These are phyloP conservation scores for Leucophenga varia DNA, from an alignment of 1,140 invertebrate species.

Conservation along the genomic window DNA sequence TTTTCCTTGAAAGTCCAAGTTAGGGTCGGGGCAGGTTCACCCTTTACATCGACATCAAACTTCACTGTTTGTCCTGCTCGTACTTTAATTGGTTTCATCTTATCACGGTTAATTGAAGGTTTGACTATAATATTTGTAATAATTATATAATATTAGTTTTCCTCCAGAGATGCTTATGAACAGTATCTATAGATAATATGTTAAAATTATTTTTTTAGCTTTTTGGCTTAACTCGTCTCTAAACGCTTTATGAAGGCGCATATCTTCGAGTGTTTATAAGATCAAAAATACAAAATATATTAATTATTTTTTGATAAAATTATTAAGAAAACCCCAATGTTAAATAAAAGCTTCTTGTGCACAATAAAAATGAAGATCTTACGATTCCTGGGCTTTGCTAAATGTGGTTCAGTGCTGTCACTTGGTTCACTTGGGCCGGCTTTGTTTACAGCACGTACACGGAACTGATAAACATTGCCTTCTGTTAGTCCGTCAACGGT, in stretches of 20 bases:
- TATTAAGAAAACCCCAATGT: not conserved
- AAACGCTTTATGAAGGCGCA: no score
- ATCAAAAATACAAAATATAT: not conserved
- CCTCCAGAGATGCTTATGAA: no score
- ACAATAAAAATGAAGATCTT: slow-evolving; percentile 60
- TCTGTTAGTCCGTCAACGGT: slow-evolving; percentile 85
- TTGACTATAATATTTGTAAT: slow-evolving; percentile 65
- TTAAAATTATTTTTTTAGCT: slow-evolving; percentile 3
- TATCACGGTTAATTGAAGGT: slow-evolving; percentile 88
- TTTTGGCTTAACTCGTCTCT: slow-evolving; percentile 43
- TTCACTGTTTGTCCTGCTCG: slow-evolving; percentile 89
- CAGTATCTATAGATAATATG: not conserved
- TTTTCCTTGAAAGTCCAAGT: slow-evolving; percentile 79
- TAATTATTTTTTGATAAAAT: not conserved
- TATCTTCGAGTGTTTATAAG: no score
- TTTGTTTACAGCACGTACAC: slow-evolving; percentile 90
- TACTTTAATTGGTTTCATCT: slow-evolving; percentile 84
- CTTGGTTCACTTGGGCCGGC: slow-evolving; percentile 89
- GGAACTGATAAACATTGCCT: slow-evolving; percentile 91
- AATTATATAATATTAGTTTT: not conserved
- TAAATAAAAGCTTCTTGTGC: not conserved
- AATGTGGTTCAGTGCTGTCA: slow-evolving; percentile 82
- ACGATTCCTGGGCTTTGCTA: slow-evolving; percentile 88
- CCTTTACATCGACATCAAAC: slow-evolving; percentile 91
- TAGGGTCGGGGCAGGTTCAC: slow-evolving; percentile 91